phyloP scores from a whole-genome alignment of 2,113 vertebrate genomes.

The Aegithalos caudatus region DNA sequence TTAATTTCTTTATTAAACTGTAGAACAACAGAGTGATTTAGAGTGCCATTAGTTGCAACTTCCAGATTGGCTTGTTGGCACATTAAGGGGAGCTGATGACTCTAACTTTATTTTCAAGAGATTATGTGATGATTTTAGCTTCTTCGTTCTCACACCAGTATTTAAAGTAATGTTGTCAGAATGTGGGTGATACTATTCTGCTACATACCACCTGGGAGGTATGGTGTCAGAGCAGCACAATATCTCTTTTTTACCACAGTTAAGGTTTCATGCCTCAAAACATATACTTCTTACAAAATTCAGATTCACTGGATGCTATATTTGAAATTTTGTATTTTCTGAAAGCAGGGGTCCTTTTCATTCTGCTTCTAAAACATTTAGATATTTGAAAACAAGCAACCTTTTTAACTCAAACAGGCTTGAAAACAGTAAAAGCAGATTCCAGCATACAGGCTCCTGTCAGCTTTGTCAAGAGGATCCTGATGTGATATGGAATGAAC shows the following conservation, averaged over 20 bases:
- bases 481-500: constrained; percentile 85
- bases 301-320: background rate
- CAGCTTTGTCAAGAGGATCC: constrained; percentile 84
- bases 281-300: background rate
- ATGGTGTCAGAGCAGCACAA: background rate
- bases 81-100: background rate
- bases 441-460: constrained; percentile 59
- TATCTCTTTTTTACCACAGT: background rate
- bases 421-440: constrained; percentile 52
- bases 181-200: background rate
- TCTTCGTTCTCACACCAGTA: background rate
- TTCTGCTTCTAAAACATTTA: background rate
- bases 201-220: background rate
- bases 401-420: constrained; percentile 56
- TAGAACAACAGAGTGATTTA: background rate
- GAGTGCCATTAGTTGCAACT: background rate
- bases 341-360: background rate
- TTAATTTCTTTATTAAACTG: background rate
- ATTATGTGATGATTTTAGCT: background rate
- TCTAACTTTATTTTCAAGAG: background rate
- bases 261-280: background rate
- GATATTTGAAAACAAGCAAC: background rate
- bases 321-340: background rate
- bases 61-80: background rate
- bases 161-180: background rate